A percentile compares a stretch with the other conserved stretches of the same genome.
Evolutionary conservation across 2,888 invertebrate species (phyloP).

Genomic region (Acanthosoma haemorrhoidale): DNA sequence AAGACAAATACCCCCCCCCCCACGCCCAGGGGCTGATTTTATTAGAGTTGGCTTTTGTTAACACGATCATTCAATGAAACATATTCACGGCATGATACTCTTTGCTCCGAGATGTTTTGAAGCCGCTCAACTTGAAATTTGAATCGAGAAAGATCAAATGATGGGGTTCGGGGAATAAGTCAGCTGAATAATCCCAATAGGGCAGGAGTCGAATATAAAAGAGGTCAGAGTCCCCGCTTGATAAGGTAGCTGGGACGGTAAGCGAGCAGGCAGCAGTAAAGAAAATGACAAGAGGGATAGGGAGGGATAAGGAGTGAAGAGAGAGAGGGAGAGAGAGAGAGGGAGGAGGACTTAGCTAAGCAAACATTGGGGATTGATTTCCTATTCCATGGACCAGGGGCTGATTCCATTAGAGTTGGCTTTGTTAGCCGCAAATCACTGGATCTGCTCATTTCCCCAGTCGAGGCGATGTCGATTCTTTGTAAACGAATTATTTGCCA

Average conservation of each 20-base stretch:
- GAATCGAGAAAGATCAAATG: too few species aligned
- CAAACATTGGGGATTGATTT: slow-evolving; percentile 23
- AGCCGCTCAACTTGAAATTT: too few species aligned
- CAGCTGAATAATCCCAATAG: background rate
- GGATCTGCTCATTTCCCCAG: slow-evolving; percentile 8
- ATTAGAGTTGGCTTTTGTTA: too few species aligned
- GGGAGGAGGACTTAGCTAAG: background rate
- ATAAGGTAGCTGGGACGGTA: background rate
- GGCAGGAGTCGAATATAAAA: background rate
- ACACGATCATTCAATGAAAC: too few species aligned
- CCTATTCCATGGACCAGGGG: background rate
- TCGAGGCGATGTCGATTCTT: slow-evolving; percentile 1
- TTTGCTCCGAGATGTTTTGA: too few species aligned
- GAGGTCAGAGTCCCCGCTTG: background rate
- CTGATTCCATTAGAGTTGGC: slow-evolving; percentile 19
- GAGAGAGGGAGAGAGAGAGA: slow-evolving; percentile 6
- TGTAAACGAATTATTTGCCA: slow-evolving; percentile 19
- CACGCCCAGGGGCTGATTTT: too few species aligned
- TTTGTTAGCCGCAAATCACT: slow-evolving; percentile 21
- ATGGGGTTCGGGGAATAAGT: background rate
- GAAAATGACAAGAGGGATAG: background rate
- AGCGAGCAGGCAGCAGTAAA: background rate
- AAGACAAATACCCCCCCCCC: too few species aligned
- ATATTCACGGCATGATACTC: too few species aligned
- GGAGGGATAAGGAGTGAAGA: background rate